Conservation (phyloP, 2,888 invertebrate genomes). For the Apomyelois bistriatella region DNA sequence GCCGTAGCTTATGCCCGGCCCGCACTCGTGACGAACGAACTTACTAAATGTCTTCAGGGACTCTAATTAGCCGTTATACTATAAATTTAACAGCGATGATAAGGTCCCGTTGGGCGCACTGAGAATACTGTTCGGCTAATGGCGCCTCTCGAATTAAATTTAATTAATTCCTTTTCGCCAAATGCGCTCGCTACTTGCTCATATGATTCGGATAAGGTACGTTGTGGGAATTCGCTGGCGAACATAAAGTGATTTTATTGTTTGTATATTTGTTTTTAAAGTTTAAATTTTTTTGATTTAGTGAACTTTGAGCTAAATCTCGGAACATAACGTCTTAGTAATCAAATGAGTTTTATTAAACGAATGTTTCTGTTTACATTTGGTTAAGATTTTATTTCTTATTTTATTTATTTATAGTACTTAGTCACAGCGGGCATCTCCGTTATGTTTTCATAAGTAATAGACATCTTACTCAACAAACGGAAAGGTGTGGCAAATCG, state of each 20-base stretch:
- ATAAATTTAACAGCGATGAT: slow-evolving; percentile 72
- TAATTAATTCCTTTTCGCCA: slow-evolving; percentile 60
- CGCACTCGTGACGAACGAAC: slow-evolving; percentile 60
- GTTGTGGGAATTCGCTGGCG: not conserved
- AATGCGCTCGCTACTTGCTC: slow-evolving; percentile 28
- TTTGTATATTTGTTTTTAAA: not conserved
- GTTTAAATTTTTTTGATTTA: not conserved
- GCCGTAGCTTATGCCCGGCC: slow-evolving; percentile 23
- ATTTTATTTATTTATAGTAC: too few species aligned
- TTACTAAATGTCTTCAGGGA: slow-evolving; percentile 46
- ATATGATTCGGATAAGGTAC: not conserved
- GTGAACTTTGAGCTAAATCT: not conserved
- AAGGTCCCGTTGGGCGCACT: slow-evolving; percentile 64
- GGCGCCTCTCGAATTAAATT: slow-evolving; percentile 58
- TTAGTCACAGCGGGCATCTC: too few species aligned
- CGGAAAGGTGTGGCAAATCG: not conserved
- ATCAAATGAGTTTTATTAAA: too few species aligned
- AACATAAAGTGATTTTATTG: not conserved
- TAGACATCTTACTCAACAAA: not conserved
- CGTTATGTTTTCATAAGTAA: too few species aligned
- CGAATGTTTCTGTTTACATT: too few species aligned
- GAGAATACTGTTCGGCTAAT: slow-evolving; percentile 52
- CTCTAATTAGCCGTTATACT: slow-evolving; percentile 72
- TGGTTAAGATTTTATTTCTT: too few species aligned
- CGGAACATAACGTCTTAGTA: too few species aligned